Conservation (phyloP, 2,888 invertebrate species). For the Drosophila gaucha region DNA sequence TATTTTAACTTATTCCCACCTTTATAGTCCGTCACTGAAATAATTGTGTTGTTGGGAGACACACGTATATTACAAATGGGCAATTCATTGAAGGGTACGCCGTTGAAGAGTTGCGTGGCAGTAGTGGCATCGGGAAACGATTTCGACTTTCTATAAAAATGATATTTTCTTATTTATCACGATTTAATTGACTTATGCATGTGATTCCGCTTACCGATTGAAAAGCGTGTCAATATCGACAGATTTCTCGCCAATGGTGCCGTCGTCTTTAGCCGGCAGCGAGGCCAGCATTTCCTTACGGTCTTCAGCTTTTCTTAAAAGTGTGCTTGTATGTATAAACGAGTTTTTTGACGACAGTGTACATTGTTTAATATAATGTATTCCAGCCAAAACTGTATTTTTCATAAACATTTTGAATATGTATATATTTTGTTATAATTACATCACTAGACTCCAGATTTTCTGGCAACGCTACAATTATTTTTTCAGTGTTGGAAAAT, state of each 20-base stretch:
- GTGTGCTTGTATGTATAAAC: constrained; percentile 67
- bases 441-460: constrained; percentile 28
- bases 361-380: constrained; percentile 42
- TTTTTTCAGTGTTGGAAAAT: constrained; percentile 29
- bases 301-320: constrained; percentile 85
- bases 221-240: constrained; percentile 89
- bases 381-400: constrained; percentile 49
- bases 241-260: constrained; percentile 90
- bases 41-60: constrained; percentile 94
- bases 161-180: neutral
- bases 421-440: constrained; percentile 35
- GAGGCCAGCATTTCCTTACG: constrained; percentile 86
- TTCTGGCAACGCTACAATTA: constrained; percentile 27
- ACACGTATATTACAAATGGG: constrained; percentile 94
- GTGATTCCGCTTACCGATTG: constrained; percentile 85
- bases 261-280: constrained; percentile 88
- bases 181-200: neutral
- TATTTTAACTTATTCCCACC: constrained; percentile 85
- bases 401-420: constrained; percentile 65
- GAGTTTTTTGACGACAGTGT: constrained; percentile 16
- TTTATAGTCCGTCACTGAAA: constrained; percentile 89
- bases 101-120: constrained; percentile 90
- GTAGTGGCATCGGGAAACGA: constrained; percentile 91
- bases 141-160: constrained; percentile 86
- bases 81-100: constrained; percentile 90